Conservation (phyloP, 2,113 vertebrate species). For the Aleadryas rufinucha region DNA sequence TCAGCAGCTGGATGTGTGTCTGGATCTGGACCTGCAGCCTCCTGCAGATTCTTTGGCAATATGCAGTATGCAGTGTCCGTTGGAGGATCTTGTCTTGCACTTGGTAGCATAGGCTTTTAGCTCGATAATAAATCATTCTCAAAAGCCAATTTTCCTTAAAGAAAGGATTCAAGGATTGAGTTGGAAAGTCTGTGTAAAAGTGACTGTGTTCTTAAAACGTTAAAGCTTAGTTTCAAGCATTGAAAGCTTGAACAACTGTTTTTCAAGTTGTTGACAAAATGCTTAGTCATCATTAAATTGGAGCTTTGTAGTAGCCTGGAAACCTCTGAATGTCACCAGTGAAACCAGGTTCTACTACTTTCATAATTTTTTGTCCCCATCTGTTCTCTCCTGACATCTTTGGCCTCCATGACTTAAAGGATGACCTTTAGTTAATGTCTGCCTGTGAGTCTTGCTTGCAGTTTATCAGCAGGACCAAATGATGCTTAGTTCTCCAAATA, state of each 20-base stretch:
- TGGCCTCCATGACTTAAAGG: neutral
- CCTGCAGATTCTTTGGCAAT: neutral
- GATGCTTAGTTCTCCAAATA: neutral
- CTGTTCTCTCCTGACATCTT: neutral
- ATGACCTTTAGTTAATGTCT: neutral
- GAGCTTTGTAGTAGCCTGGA: neutral
- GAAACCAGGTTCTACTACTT: neutral
- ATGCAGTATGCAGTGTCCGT: fast-evolving
- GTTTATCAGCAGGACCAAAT: neutral
- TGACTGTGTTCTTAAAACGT: neutral
- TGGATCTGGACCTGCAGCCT: neutral
- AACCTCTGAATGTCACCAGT: neutral
- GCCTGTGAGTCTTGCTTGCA: neutral
- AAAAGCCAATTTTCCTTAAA: neutral
- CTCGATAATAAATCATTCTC: neutral
- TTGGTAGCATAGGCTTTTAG: neutral
- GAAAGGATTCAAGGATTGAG: neutral
- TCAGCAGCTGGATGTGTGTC: neutral
- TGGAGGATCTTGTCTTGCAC: neutral
- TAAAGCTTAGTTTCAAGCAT: neutral
- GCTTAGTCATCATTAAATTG: neutral
- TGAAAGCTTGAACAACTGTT: neutral
- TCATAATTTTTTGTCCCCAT: neutral
- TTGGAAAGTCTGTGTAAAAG: neutral
- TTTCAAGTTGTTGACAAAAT: neutral